These are phyloP conservation scores for Sandelia bainsii DNA, from an alignment of 2,797 vertebrate genomes.

Conservation along the genomic window DNA sequence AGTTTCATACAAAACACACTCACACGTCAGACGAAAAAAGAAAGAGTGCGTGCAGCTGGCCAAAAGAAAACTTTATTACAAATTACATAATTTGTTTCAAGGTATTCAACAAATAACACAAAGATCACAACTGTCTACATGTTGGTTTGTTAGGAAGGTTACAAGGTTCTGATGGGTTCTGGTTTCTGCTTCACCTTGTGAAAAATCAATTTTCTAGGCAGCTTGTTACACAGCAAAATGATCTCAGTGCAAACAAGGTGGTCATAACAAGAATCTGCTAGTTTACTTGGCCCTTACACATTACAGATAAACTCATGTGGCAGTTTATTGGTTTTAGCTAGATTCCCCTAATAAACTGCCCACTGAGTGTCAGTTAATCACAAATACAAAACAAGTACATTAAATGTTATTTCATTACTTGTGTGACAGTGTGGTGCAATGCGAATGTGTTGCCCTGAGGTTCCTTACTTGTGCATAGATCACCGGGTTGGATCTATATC, in stretches of 20 bases:
- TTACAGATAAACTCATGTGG: not conserved
- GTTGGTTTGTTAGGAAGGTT: not conserved
- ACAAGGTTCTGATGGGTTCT: not conserved
- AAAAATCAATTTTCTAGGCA: constrained; percentile 14
- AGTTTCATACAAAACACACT: constrained; percentile 22
- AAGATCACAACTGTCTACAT: not conserved
- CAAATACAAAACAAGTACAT: not conserved
- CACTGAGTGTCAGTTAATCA: too few relatives aligned
- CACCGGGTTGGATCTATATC: constrained; percentile 44
- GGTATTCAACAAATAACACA: constrained; percentile 1
- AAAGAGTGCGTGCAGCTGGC: constrained; percentile 20
- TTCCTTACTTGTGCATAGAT: constrained; percentile 71
- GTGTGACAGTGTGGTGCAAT: constrained; percentile 15
- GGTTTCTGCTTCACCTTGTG: constrained; percentile 17
- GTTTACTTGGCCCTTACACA: constrained; percentile 5
- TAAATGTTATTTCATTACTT: not conserved
- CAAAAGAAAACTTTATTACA: constrained; percentile 59
- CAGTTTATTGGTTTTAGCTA: not conserved
- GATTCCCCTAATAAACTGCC: not conserved
- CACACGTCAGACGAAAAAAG: constrained; percentile 4
- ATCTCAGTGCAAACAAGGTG: not conserved
- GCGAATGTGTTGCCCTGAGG: constrained; percentile 57
- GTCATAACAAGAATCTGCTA: not conserved
- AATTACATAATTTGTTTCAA: not conserved
- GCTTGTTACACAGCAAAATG: constrained; percentile 7